These are phyloP conservation scores for Procambarus virginalis DNA, from an alignment of 1,140 invertebrate species.

Conservation along the genomic window DNA sequence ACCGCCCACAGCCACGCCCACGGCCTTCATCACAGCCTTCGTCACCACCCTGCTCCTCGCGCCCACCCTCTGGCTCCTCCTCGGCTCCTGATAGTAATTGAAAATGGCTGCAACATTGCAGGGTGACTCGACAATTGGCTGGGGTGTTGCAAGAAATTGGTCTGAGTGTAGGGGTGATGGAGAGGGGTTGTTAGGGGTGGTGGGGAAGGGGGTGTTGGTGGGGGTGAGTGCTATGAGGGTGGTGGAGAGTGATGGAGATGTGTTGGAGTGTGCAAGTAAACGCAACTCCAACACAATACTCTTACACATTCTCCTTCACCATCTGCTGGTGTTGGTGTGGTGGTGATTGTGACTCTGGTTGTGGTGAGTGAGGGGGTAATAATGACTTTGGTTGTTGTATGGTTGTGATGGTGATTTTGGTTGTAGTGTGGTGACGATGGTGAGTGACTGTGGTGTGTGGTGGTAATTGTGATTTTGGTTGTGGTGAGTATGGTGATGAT, in stretches of 20 bases:
- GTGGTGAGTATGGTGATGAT: too few species aligned
- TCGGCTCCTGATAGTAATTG: constrained; percentile 50
- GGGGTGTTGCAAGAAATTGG: background rate
- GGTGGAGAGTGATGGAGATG: background rate
- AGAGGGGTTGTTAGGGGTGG: background rate
- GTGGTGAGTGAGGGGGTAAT: too few species aligned
- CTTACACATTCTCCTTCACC: too few species aligned
- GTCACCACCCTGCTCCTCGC: constrained; percentile 8
- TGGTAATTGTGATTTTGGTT: background rate
- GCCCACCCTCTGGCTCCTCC: background rate
- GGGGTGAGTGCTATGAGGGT: background rate
- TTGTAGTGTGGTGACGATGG: background rate
- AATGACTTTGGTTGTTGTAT: background rate
- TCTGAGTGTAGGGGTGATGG: background rate
- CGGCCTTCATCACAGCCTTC: constrained; percentile 17
- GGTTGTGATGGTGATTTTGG: too few species aligned
- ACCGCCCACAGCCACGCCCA: constrained; percentile 31
- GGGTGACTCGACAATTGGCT: background rate
- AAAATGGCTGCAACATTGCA: background rate
- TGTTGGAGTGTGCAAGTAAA: background rate
- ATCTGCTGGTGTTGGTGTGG: background rate
- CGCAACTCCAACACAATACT: too few species aligned
- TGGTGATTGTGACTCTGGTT: constrained; percentile 8
- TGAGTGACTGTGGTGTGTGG: background rate
- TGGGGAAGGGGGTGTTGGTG: background rate